Evolutionary conservation across 1,140 invertebrate species (phyloP), one percentile per base, ranked within the genome.

Genomic region (Nautilus pompilius): DNA sequence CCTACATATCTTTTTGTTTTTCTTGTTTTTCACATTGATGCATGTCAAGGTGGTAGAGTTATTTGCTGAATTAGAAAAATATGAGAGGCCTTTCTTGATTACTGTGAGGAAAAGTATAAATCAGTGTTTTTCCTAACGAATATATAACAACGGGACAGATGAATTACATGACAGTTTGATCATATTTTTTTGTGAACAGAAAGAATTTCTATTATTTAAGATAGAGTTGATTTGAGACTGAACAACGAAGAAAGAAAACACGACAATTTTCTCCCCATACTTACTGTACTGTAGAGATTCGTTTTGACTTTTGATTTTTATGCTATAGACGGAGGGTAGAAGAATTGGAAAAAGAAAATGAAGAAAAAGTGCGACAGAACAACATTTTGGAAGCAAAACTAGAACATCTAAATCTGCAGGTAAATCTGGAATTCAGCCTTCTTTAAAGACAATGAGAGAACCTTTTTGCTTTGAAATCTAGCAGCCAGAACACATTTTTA

Each of bases 361-460:
- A 85, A 32, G 81, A 82, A 49, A 70, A 86, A 56, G 80, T 84
- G 48, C 71, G 84, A 60, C 86, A 89, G 66, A 88, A 87, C 68
- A 83, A 84, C 29, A 75, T 80, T 15, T 73, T 91, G 61, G 85
- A 84, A 20, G 81, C 86, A 2, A 86, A 88, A 67, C 86, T 87
- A 62, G 87, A 89, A 51, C 76, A 80, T 55, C 68, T 75, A 58
- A 63, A 79, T 65, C 59, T 81, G 53, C 79, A 81, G 75, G 79
- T 80, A 66, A 30, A 45, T 29, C 29, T 54, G 28, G 28, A 54
- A 54, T 54, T 41, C n/a, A 8, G n/a, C 8, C n/a, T 41, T 41
- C 36, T 8, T 8, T n/a, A 41, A 41, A 41, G 8, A 8, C 8
- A 10, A 41, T 8, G 36, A 41, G n/a, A 41, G 8, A 41, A n/a